Evolutionary conservation across 2,113 vertebrate species (phyloP).

Genomic region (Regulus satrapa): DNA sequence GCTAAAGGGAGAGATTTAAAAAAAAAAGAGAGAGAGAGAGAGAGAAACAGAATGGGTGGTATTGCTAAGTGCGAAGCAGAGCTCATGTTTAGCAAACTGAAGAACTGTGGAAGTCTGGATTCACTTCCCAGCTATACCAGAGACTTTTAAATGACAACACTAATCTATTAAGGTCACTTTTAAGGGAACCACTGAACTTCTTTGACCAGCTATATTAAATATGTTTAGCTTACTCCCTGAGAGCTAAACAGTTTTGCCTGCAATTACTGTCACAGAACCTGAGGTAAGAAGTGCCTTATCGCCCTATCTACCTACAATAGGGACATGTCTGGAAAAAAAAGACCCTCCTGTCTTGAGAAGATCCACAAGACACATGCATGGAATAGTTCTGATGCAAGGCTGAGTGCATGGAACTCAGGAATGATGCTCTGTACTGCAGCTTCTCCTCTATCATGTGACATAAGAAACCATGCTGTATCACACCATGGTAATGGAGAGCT

Average conservation of each 20-base stretch:
- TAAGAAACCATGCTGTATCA: background rate
- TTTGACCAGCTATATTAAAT: background rate
- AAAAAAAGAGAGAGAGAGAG: background rate
- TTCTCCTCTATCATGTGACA: background rate
- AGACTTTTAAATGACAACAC: background rate
- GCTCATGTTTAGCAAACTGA: background rate
- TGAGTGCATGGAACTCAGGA: background rate
- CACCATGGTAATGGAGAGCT: background rate
- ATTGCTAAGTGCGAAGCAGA: conserved; percentile 2
- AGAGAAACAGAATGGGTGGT: background rate
- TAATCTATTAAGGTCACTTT: background rate
- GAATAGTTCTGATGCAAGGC: background rate
- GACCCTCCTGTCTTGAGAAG: background rate
- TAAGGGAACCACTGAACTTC: background rate
- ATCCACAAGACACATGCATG: background rate
- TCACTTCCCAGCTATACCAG: background rate
- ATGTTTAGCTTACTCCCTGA: background rate
- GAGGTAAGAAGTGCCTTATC: background rate
- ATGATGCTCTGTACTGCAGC: background rate
- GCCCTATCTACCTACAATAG: background rate
- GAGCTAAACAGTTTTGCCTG: background rate
- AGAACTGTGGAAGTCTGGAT: background rate
- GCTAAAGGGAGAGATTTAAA: background rate
- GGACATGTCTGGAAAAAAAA: background rate
- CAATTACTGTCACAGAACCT: background rate